Conservation (phyloP, 2,888 invertebrate genomes). For the Pherbina coryleti region DNA sequence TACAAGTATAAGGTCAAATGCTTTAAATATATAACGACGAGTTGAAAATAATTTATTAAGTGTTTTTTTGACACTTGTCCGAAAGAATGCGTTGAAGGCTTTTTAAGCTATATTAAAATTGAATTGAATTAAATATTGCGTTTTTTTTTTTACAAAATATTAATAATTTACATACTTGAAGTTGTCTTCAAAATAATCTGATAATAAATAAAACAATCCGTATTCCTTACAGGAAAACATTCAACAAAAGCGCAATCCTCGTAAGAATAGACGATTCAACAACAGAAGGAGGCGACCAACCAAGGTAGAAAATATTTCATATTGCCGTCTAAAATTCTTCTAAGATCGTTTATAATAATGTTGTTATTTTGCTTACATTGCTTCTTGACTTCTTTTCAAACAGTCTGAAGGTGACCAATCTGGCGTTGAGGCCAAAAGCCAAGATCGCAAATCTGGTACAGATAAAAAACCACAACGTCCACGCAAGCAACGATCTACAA, state of each 20-base stretch:
- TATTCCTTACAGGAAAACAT: slow-evolving; percentile 38
- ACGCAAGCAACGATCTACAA: slow-evolving; percentile 58
- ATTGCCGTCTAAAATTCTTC: not conserved
- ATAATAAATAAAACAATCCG: not conserved
- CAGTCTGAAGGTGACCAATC: slow-evolving; percentile 68
- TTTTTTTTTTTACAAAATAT: too few relatives aligned
- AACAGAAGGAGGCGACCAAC: slow-evolving; percentile 65
- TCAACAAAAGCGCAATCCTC: slow-evolving; percentile 58
- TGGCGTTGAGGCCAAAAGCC: slow-evolving; percentile 63
- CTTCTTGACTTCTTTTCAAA: slow-evolving; percentile 4
- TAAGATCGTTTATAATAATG: not conserved
- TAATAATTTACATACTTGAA: too few relatives aligned
- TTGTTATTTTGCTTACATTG: not conserved
- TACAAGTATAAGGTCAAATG: too few relatives aligned
- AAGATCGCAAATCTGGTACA: slow-evolving; percentile 60
- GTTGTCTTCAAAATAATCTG: not conserved
- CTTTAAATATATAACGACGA: too few relatives aligned
- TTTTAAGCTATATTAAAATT: too few relatives aligned
- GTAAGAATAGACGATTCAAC: slow-evolving; percentile 59
- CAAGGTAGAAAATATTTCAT: slow-evolving; percentile 58
- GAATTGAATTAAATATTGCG: too few relatives aligned
- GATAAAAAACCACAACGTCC: slow-evolving; percentile 50
- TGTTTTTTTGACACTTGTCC: too few relatives aligned
- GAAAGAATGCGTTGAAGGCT: too few relatives aligned
- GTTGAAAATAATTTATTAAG: too few relatives aligned